Conservation (phyloP, 92 coral and sea anemone species). For the Paramuricea clavata region DNA sequence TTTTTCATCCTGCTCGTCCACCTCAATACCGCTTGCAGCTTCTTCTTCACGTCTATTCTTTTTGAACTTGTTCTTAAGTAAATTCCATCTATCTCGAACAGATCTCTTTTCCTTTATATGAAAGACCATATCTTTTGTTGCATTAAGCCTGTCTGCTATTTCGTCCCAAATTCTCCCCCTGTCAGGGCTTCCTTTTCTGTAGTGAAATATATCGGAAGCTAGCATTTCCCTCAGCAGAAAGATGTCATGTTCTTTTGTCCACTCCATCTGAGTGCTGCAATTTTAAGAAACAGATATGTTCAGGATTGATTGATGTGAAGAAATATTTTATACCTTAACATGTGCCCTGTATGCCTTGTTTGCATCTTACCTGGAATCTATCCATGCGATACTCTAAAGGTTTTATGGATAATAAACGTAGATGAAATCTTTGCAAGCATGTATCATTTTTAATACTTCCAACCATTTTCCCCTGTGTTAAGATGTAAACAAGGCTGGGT, state of each 20-base stretch:
- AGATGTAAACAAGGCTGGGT: too few species aligned
- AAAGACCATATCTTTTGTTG: slow-evolving; percentile 34
- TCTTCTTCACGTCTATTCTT: slow-evolving; percentile 50
- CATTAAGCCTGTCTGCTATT: too few species aligned
- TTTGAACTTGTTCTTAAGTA: slow-evolving; percentile 45
- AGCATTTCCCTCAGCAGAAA: too few species aligned
- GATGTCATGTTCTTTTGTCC: too few species aligned
- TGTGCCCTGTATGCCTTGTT: neutral
- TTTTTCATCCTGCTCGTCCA: slow-evolving; percentile 48
- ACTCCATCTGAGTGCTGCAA: too few species aligned
- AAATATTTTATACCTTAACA: neutral
- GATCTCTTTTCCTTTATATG: slow-evolving; percentile 56
- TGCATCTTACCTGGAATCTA: too few species aligned
- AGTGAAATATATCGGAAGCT: slow-evolving; percentile 40
- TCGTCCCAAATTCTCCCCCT: slow-evolving; percentile 58
- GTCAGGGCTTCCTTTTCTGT: slow-evolving; percentile 55
- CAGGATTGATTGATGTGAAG: neutral
- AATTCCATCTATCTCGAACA: slow-evolving; percentile 55
- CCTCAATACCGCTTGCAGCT: too few species aligned
- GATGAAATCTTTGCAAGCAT: neutral
- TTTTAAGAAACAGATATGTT: too few species aligned
- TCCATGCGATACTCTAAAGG: too few species aligned
- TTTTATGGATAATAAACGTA: too few species aligned
- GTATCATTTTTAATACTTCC: too few species aligned
- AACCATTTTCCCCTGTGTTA: too few species aligned